A percentile compares a stretch with the other conserved stretches of the same genome.
Evolutionary conservation across 2,797 vertebrate genomes (phyloP).

Genomic region (Agapornis canus): DNA sequence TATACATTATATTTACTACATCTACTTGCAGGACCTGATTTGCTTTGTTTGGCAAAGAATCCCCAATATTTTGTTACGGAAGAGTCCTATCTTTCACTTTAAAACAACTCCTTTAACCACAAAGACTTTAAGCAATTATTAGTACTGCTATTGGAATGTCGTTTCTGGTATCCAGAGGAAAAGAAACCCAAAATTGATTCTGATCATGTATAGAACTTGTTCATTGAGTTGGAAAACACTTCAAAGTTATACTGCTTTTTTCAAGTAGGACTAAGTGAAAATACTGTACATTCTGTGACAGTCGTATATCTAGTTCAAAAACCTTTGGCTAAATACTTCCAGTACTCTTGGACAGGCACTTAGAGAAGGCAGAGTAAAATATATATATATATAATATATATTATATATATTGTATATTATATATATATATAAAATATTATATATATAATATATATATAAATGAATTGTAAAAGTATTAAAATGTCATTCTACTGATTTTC

Average conservation of each 20-base stretch:
- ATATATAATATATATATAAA: accelerated
- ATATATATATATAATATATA: accelerated
- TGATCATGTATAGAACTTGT: not conserved
- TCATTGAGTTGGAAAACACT: not conserved
- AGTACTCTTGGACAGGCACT: not conserved
- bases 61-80: not conserved
- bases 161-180: not conserved
- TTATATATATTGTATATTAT: too few relatives aligned
- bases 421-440: too few relatives aligned
- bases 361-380: not conserved
- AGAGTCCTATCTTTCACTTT: not conserved
- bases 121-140: not conserved
- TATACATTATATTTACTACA: not conserved
- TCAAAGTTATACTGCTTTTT: not conserved
- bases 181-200: not conserved
- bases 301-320: not conserved
- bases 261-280: not conserved
- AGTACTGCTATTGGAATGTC: not conserved
- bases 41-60: not conserved
- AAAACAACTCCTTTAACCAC: not conserved
- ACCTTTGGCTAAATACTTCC: not conserved
- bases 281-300: not conserved
- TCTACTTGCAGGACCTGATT: not conserved
- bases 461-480: not conserved
- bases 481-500: not conserved